These are phyloP conservation scores for Lasioglossum leucozonium DNA, from an alignment of 2,888 invertebrate genomes.

Conservation along the genomic window DNA sequence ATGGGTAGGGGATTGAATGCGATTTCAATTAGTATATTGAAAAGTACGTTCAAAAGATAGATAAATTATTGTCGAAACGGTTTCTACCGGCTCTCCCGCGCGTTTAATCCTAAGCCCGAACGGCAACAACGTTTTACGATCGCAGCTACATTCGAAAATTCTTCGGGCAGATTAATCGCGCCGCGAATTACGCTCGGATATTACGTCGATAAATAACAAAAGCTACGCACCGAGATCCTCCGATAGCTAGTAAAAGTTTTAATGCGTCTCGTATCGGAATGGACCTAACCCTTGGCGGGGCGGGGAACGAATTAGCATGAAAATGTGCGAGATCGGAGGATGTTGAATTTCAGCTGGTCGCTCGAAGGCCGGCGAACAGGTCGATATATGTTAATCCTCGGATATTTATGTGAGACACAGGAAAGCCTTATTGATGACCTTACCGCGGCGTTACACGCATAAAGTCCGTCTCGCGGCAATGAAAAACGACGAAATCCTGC, in stretches of 20 bases:
- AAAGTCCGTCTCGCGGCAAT: conserved; percentile 40
- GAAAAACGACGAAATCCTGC: conserved; percentile 51
- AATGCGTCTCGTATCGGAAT: conserved; percentile 19
- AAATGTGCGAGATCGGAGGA: conserved; percentile 26
- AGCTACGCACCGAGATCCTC: not conserved
- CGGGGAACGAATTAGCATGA: conserved; percentile 41
- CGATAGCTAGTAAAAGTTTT: conserved; percentile 5
- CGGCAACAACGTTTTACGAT: not conserved
- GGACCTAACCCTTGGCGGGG: not conserved
- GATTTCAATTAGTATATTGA: not conserved
- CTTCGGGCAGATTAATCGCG: not conserved
- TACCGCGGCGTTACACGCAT: conserved; percentile 38
- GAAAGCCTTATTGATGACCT: conserved; percentile 62
- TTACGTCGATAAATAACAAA: conserved; percentile 17
- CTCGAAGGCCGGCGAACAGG: conserved; percentile 43
- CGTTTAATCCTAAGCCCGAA: not conserved
- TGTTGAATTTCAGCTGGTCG: conserved; percentile 42
- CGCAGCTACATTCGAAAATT: not conserved
- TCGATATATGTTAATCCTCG: conserved; percentile 65
- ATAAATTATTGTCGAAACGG: not conserved
- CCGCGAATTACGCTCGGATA: not conserved
- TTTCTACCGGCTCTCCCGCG: not conserved
- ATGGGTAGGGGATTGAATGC: not conserved
- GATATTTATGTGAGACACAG: conserved; percentile 62
- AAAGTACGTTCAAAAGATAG: not conserved